Evolutionary conservation across 2,888 invertebrate genomes (phyloP).

Genomic region (Drosophila mimetica): DNA sequence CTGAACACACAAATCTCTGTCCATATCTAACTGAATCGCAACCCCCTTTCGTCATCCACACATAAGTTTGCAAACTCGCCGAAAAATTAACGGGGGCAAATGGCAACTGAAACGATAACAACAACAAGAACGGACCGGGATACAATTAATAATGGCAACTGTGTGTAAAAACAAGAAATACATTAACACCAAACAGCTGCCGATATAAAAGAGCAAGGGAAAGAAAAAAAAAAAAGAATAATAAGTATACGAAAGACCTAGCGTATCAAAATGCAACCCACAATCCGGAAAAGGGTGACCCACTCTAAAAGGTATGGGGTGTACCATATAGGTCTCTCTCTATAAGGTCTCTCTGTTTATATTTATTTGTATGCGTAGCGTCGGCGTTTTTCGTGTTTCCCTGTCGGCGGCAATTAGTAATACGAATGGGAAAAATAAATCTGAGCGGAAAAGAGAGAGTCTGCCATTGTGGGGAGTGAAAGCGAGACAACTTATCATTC

Average conservation of each 20-base stretch:
- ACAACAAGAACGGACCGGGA: slow-evolving; percentile 31
- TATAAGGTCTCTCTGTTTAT: not conserved
- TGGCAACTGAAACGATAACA: slow-evolving; percentile 18
- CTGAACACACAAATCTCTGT: slow-evolving; percentile 14
- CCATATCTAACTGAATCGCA: slow-evolving; percentile 14
- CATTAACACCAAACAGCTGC: slow-evolving; percentile 58
- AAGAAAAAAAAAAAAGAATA: not conserved
- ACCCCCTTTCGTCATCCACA: slow-evolving; percentile 24
- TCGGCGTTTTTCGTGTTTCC: slow-evolving; percentile 18
- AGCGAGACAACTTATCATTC: slow-evolving; percentile 28
- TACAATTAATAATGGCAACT: slow-evolving; percentile 63
- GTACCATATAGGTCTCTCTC: not conserved
- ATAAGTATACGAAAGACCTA: slow-evolving; percentile 56
- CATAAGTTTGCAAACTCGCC: slow-evolving; percentile 70
- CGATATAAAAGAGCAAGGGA: slow-evolving; percentile 62
- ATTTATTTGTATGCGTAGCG: slow-evolving; percentile 11
- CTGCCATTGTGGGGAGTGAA: not conserved
- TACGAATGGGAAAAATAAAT: slow-evolving; percentile 60
- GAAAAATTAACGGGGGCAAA: slow-evolving; percentile 62
- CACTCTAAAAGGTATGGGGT: slow-evolving; percentile 11
- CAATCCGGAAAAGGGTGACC: slow-evolving; percentile 53
- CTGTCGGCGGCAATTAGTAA: slow-evolving; percentile 75
- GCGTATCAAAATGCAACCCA: slow-evolving; percentile 80
- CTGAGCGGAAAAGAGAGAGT: slow-evolving; percentile 37
- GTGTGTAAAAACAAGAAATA: slow-evolving; percentile 53